Evolutionary conservation across 2,797 vertebrate species (phyloP).

Genomic region (Pseudomugil gertrudae): DNA sequence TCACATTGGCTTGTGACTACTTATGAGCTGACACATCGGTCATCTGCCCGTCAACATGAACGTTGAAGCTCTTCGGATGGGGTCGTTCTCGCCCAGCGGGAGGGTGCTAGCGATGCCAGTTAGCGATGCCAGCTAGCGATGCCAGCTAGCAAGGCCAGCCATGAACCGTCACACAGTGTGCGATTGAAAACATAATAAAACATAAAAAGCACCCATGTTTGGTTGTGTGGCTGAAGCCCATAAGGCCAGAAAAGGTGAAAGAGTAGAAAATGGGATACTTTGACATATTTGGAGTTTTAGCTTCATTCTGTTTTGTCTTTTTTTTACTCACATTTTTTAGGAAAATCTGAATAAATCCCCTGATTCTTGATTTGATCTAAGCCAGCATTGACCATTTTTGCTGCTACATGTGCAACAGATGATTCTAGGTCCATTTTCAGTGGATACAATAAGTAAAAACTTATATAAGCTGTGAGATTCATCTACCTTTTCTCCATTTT

Average conservation of each 20-base stretch:
- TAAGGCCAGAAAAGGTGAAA: not conserved
- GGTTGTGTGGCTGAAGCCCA: slow-evolving; percentile 18
- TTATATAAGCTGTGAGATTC: too few species aligned
- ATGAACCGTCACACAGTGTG: slow-evolving; percentile 14
- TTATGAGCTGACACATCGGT: slow-evolving; percentile 52
- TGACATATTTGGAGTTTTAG: slow-evolving; percentile 25
- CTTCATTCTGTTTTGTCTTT: not conserved
- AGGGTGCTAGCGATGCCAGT: slow-evolving; percentile 12
- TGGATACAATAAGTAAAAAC: too few species aligned
- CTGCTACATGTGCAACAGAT: too few species aligned
- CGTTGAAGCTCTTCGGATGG: slow-evolving; percentile 12
- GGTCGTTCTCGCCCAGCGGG: not conserved
- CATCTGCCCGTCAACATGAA: slow-evolving; percentile 33
- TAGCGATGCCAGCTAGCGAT: too few species aligned
- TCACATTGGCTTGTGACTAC: slow-evolving; percentile 68
- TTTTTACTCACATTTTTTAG: not conserved
- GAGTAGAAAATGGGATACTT: slow-evolving; percentile 11
- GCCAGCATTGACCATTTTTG: not conserved
- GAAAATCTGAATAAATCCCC: not conserved
- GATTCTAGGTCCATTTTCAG: too few species aligned
- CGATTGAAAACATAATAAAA: slow-evolving; percentile 1
- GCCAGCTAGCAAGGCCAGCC: slow-evolving; percentile 20
- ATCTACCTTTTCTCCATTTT: too few species aligned
- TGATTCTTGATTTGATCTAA: not conserved
- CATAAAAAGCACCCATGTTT: slow-evolving; percentile 20